Evolutionary conservation across 2,888 invertebrate genomes (phyloP).

Genomic region (Congeria kusceri): DNA sequence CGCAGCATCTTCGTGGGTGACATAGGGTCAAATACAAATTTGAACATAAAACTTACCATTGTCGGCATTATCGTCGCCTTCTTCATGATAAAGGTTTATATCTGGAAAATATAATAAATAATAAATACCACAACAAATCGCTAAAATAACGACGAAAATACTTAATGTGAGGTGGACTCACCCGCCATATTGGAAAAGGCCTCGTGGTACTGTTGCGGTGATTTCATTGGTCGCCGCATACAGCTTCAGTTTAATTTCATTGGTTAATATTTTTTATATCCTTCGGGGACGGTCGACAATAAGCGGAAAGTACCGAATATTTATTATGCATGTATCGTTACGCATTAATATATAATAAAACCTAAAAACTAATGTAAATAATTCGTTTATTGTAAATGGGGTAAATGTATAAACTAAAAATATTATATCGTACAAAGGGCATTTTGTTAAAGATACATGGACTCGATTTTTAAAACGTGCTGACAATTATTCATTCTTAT

Average conservation of each 20-base stretch:
- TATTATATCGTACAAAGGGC: no score
- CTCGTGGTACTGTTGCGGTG: slow-evolving; percentile 76
- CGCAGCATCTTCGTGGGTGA: slow-evolving; percentile 74
- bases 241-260: slow-evolving; percentile 69
- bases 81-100: slow-evolving; percentile 82
- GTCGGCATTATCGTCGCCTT: slow-evolving; percentile 79
- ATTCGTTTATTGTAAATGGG: no score
- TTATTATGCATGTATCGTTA: slow-evolving; percentile 42
- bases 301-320: slow-evolving; percentile 75
- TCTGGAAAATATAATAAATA: slow-evolving; percentile 80
- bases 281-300: slow-evolving; percentile 73
- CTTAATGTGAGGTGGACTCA: slow-evolving; percentile 83
- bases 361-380: no score
- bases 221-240: slow-evolving; percentile 74
- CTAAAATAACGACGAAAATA: slow-evolving; percentile 74
- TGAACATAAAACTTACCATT: slow-evolving; percentile 78
- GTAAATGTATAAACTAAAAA: no score
- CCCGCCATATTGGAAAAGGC: slow-evolving; percentile 84
- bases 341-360: no score
- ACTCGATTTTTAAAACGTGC: no score
- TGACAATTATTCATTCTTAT: no score
- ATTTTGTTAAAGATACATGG: no score
- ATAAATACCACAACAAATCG: slow-evolving; percentile 28
- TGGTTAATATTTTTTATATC: slow-evolving; percentile 75
- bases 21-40: slow-evolving; percentile 62